Base-by-base conservation (phyloP, 2,113 vertebrate genomes). In the Caranx melampygus region DNA sequence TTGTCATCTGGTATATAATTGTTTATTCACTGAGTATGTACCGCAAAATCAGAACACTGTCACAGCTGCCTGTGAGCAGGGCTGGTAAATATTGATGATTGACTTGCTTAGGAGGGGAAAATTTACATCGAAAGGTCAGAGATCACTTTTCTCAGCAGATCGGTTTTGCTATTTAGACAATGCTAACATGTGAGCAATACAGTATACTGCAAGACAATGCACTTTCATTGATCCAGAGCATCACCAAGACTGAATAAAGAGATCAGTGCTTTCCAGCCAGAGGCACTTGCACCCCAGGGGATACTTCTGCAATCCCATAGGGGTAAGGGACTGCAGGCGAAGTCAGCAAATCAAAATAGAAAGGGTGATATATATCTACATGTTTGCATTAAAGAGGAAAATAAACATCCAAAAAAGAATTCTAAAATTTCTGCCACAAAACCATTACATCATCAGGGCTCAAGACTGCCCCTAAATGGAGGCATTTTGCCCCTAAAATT, bases 11-110 rank as follows among this genome's bases (percentile, higher is more conserved):
- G 13, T 66, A 59, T 35, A 35, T 57, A 26, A 26, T 64, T 58
- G 44, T 60, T 79, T 62, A 58, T 49, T 69, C 5, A 15, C 21
- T 66, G 33, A 51, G 86, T 60, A 59, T 51, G n/a, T 68, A 7
- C 20, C 35, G 37, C 57, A 40, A 49, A 31, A 47, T 72, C 33
- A 5, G 8, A 71, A 67, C 69, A 33, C 31, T 47, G 6, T 10
- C n/a, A 61, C 11, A 72, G 21, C 10, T 33, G 57, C 20, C 7
- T 79, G 20, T 14, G 57, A 10, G 16, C 5, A 8, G 20, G 21
- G 18, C 6, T 34, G 13, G 49, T 11, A 9, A 0, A 21, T 45
- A 1, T 59, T 59, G 40, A 13, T 21, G 21, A 16, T 21, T 57
- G 2, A 13, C 11, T 12, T 3, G 15, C 15, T 10, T n/a, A 3